Percentiles rank a stretch among this genome's conserved stretches.
Conservation (phyloP, 1,140 invertebrate genomes). For the Cotesia glomerata region DNA sequence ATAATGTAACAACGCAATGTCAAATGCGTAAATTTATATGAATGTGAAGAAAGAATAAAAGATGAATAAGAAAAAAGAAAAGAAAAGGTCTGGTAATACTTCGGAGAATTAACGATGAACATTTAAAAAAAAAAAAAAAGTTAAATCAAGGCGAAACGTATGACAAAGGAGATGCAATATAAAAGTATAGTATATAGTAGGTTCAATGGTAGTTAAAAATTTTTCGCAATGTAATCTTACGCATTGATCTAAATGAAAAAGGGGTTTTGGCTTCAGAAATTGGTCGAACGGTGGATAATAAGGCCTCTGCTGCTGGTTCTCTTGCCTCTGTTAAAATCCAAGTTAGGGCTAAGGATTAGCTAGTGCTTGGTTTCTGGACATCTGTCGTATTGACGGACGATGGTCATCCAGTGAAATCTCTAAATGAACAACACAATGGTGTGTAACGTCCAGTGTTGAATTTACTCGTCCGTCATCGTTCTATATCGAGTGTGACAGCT, state of each 20-base stretch:
- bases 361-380: slow-evolving; percentile 49
- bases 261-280: slow-evolving; percentile 46
- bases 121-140: background rate
- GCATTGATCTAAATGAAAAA: slow-evolving; percentile 54
- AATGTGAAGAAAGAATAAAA: no score
- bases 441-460: slow-evolving; percentile 24
- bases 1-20: no score
- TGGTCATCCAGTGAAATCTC: slow-evolving; percentile 56
- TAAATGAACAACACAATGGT: slow-evolving; percentile 58
- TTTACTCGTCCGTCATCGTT: slow-evolving; percentile 26
- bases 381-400: slow-evolving; percentile 59
- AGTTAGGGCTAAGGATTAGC: slow-evolving; percentile 57
- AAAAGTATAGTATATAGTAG: slow-evolving; percentile 24
- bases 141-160: slow-evolving; percentile 1
- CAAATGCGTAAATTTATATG: no score
- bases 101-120: background rate
- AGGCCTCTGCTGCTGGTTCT: slow-evolving; percentile 50
- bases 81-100: background rate
- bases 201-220: slow-evolving; percentile 26
- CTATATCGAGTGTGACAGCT: slow-evolving; percentile 13
- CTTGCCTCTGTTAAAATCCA: slow-evolving; percentile 50
- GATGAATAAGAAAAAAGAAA: no score
- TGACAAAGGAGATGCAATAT: slow-evolving; percentile 40
- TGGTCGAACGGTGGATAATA: slow-evolving; percentile 43
- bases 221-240: slow-evolving; percentile 64